These are phyloP conservation scores for Microplitis manilae DNA, from an alignment of 2,888 invertebrate species.

Conservation along the genomic window DNA sequence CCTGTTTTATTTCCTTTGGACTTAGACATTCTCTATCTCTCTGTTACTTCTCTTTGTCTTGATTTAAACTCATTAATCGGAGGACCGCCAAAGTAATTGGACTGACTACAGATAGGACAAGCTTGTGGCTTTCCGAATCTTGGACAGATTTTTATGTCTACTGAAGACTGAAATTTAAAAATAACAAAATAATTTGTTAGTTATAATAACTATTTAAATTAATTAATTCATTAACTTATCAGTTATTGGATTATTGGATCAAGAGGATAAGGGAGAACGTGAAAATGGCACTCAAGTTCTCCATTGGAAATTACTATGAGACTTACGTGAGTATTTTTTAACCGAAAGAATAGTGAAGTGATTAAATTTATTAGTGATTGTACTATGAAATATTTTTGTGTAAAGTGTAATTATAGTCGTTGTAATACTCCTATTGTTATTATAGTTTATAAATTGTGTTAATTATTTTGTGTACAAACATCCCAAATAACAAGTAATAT, in stretches of 20 bases:
- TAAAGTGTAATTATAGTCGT: not conserved
- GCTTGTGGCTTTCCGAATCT: constrained; percentile 38
- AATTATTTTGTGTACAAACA: not conserved
- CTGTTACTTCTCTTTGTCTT: constrained; percentile 47
- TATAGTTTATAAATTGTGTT: not conserved
- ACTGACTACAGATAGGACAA: constrained; percentile 54
- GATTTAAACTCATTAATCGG: constrained; percentile 66
- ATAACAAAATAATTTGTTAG: not conserved
- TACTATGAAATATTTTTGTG: not conserved
- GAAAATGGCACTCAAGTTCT: constrained; percentile 66
- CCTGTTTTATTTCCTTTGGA: constrained; percentile 45
- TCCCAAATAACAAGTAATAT: not conserved
- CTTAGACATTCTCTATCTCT: constrained; percentile 45
- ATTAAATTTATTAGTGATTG: not conserved
- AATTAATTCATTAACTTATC: not conserved
- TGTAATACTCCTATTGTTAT: not conserved
- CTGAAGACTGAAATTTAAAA: not conserved
- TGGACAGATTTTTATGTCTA: constrained; percentile 18
- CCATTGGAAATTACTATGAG: constrained; percentile 67
- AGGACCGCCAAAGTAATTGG: constrained; percentile 61
- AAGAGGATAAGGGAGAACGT: constrained; percentile 39
- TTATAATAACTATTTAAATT: too few relatives aligned
- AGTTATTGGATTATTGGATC: not conserved
- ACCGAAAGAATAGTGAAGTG: constrained; percentile 10
- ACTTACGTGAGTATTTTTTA: constrained; percentile 65